Evolutionary conservation across 2,888 invertebrate genomes (phyloP), one percentile per base, ranked within the genome.

Genomic region (Eupithecia centaureata): DNA sequence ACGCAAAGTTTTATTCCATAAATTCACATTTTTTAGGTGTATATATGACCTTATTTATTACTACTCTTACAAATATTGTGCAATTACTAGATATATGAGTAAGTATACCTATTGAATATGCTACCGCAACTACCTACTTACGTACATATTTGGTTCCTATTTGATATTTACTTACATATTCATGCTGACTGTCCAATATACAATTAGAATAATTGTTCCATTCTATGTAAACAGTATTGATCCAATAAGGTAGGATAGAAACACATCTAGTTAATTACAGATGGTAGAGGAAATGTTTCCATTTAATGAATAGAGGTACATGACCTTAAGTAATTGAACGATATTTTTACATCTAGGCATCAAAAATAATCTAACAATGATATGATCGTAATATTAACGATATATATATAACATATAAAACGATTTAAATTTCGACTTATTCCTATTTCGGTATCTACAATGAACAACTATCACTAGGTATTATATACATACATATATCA

Each of bases 1-100:
- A 60, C 28, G 54, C 65, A 60, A 27, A 30, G 18, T 33, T 60
- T 63, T 69, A 56, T 67, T 70, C 35, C 54, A 27, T 63, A 68
- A 61, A 66, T 61, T 64, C 42, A 61, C 42, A 57, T 60, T 28
- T 58, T 27, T 35, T 61, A 61, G 12, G 35, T 42, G 32, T 38
- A 62, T 47, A 38, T 15, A 57, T 8, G 2, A 56, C 12, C 10
- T 47, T 42, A 47, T 12, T 18, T 5, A 15, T 7, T 38, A 27
- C 27, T 52, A 52, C 27, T 15, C 5, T 25, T 59, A 42, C 28
- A 15, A 33, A 38, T 5, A 28, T 60, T 65, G 58, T 64, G 22
- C 51, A 47, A 12, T 47, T 12, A 15, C 10, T 42, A 42, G 10
- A 42, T 42, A 2, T 22, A 47, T 47, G 18, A 10, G 12, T 7